Percentiles rank a stretch among this genome's conserved stretches.
These are phyloP conservation scores for Bimastos eiseni DNA, from an alignment of 2,888 invertebrate genomes.

Conservation along the genomic window DNA sequence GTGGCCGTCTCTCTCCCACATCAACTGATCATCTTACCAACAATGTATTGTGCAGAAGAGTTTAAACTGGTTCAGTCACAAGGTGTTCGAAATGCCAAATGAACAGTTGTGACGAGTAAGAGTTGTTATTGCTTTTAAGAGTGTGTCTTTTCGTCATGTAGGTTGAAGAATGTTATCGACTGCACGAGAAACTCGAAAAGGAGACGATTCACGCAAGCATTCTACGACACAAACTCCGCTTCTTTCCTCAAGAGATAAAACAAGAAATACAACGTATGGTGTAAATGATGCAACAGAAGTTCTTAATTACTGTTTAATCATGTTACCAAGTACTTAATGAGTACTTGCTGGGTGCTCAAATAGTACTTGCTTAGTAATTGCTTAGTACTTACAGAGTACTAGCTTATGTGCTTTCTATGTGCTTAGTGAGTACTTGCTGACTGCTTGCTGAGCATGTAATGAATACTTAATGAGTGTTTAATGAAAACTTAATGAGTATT, in stretches of 20 bases:
- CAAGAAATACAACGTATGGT: constrained; percentile 54
- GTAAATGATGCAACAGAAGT: not conserved
- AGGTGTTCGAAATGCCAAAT: too few relatives aligned
- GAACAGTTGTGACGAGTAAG: not conserved
- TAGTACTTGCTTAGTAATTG: too few relatives aligned
- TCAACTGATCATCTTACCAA: too few relatives aligned
- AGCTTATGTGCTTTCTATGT: too few relatives aligned
- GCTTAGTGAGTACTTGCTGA: not conserved
- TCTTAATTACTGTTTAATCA: not conserved
- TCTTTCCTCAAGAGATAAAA: constrained; percentile 54
- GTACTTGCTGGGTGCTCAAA: too few relatives aligned
- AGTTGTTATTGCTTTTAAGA: not conserved
- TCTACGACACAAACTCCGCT: constrained; percentile 55
- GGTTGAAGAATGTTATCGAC: constrained; percentile 46
- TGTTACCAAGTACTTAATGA: not conserved
- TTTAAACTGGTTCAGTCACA: too few relatives aligned
- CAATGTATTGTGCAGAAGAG: too few relatives aligned
- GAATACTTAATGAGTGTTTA: too few relatives aligned
- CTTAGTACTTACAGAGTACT: not conserved
- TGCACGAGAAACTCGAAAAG: constrained; percentile 58
- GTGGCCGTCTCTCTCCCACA: too few relatives aligned
- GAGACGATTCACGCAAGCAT: constrained; percentile 60
- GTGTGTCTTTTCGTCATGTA: not conserved
- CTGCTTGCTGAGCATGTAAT: too few relatives aligned
- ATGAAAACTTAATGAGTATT: too few relatives aligned